A percentile compares a stretch with the other conserved stretches of the same genome.
These are phyloP conservation scores for Chrysemys picta DNA, from an alignment of 2,113 vertebrate genomes.

Conservation along the genomic window DNA sequence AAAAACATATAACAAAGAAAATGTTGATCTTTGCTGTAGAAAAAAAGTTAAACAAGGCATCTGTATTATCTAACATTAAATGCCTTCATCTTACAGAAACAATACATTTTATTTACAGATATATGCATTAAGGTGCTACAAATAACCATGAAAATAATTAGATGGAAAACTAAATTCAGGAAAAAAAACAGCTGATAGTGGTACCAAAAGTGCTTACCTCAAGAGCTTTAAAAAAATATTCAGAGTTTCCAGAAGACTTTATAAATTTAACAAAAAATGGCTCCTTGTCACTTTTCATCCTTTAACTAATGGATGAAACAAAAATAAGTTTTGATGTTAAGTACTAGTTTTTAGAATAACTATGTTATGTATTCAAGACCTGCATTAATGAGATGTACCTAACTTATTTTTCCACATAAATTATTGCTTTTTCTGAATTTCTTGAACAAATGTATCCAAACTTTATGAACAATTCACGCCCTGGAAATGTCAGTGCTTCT, in stretches of 20 bases:
- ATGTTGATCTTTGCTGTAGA: not conserved
- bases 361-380: not conserved
- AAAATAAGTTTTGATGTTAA: not conserved
- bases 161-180: not conserved
- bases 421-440: not conserved
- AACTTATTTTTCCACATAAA: not conserved
- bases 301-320: conserved; percentile 64
- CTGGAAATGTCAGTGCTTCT: not conserved
- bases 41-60: not conserved
- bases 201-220: conserved; percentile 81
- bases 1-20: not conserved
- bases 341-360: not conserved
- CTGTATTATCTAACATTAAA: not conserved
- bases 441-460: not conserved
- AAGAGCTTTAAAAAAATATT: conserved; percentile 87
- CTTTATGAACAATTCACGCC: not conserved
- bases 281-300: conserved; percentile 84
- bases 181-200: too few relatives aligned
- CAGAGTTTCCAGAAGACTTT: conserved; percentile 78
- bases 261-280: conserved; percentile 93
- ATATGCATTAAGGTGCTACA: fast-evolving
- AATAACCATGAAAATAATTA: not conserved
- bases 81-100: fast-evolving
- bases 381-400: not conserved
- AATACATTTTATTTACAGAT: not conserved